Evolutionary conservation across 2,888 invertebrate species (phyloP).

Genomic region (Incurvaria masculella): DNA sequence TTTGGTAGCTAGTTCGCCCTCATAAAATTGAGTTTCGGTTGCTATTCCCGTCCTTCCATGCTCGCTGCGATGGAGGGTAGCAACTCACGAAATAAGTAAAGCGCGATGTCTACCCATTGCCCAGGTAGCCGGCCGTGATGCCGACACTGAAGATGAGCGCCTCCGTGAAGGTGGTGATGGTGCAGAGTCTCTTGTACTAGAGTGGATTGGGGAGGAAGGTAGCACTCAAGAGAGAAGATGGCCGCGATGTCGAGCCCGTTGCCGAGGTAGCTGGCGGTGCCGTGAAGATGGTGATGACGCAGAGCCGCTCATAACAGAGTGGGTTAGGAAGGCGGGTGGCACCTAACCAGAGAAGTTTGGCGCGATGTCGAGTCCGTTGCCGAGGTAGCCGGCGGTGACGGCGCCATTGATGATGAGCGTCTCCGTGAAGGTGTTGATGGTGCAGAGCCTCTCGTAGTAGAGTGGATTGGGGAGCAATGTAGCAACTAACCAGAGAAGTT

Average conservation of each 20-base stretch:
- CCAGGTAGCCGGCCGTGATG: slow-evolving; percentile 81
- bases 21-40: no score
- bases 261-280: slow-evolving; percentile 81
- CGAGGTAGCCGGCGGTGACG: slow-evolving; percentile 81
- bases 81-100: slow-evolving; percentile 84
- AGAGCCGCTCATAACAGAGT: no score
- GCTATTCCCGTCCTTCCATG: no score
- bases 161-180: no score
- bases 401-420: slow-evolving; percentile 83
- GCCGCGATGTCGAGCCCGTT: slow-evolving; percentile 87
- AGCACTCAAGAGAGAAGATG: slow-evolving; percentile 81
- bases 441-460: slow-evolving; percentile 66
- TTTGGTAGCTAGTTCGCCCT: no score
- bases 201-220: no score
- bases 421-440: no score
- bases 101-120: slow-evolving; percentile 86
- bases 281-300: no score
- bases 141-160: slow-evolving; percentile 83
- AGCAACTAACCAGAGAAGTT: slow-evolving; percentile 79
- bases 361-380: slow-evolving; percentile 84
- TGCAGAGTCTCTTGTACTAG: no score
- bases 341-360: slow-evolving; percentile 86
- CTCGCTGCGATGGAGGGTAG: no score
- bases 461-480: slow-evolving; percentile 68
- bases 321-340: no score